Percentiles rank a stretch among this genome's conserved stretches.
These are phyloP conservation scores for Drosophila punjabiensis DNA, from an alignment of 1,140 invertebrate species.

Conservation along the genomic window DNA sequence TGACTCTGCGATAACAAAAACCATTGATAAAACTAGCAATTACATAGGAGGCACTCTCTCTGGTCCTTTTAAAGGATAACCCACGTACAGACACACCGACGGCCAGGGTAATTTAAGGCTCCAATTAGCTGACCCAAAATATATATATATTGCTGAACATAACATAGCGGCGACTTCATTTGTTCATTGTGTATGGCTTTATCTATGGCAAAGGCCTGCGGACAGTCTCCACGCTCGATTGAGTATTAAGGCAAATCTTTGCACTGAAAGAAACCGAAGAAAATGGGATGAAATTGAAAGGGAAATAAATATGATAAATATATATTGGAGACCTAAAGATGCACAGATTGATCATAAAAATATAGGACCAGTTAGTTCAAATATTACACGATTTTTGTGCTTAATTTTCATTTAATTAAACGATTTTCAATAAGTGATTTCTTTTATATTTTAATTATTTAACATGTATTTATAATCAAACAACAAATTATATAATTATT, in stretches of 20 bases:
- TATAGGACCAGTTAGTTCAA: background rate
- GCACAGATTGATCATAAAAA: background rate
- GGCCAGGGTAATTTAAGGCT: constrained; percentile 60
- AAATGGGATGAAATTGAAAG: background rate
- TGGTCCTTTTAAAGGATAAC: constrained; percentile 51
- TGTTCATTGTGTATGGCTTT: constrained; percentile 53
- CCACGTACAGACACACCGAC: constrained; percentile 18
- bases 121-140: constrained; percentile 71
- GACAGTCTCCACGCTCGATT: constrained; percentile 58
- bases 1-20: constrained; percentile 45
- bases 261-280: background rate
- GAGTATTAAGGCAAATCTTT: constrained; percentile 34
- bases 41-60: constrained; percentile 44
- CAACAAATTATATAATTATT: background rate
- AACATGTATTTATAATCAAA: background rate
- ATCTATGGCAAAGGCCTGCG: constrained; percentile 49
- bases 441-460: background rate
- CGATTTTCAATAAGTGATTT: too few relatives aligned
- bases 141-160: constrained; percentile 35
- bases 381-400: background rate
- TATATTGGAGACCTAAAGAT: background rate
- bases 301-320: background rate
- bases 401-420: background rate
- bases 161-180: constrained; percentile 60
- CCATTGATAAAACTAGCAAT: constrained; percentile 77